Evolutionary conservation across 2,113 vertebrate genomes (phyloP), one percentile per base, ranked within the genome.

Genomic region (Serinus canaria): DNA sequence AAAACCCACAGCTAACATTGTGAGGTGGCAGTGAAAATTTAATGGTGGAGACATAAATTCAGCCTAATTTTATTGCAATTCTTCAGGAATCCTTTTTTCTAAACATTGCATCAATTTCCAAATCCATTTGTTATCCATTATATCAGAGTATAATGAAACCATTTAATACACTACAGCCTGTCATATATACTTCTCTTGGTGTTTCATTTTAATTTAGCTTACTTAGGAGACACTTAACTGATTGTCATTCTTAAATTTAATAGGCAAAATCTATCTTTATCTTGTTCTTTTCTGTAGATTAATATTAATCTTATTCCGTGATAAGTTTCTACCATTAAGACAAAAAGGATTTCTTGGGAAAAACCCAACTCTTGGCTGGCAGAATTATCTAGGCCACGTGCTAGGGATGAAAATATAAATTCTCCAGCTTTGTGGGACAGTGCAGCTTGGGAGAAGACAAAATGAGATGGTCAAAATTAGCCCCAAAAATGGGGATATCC

Each of bases 131-230:
- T 83, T 52, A 68, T 93, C 94, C 83, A 76, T 80, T 94, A 87
- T 95, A 94, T 91, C 82, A 92, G 91, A 95, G 89, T 44, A 81
- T 93, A 97, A 96, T 92, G 92, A 97, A 98, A 96, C 89, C 72
- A 97, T 97, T 96, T 96, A 91, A 94, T 97, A 92, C 85, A 62
- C 76, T 88, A 59, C 44, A 49, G 92, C 43, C 92, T 97, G 90
- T 97, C 97, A 95, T 92, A 94, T 79, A 79, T 74, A 83, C 74
- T 90, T 95, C 89, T 96, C 28, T 64, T 21, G 44, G 63, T 92
- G 82, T 91, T 97, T 90, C 92, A 75, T 97, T 97, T 97, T 87
- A 84, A 95, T 97, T 91, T 94, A 89, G 87, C 67, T 14, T 85
- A 81, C 95, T 91, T 94, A 94, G 93, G 69, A 95, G 78, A 89